phyloP scores from a whole-genome alignment of 1,140 invertebrate genomes.

The Hyles vespertilio region DNA sequence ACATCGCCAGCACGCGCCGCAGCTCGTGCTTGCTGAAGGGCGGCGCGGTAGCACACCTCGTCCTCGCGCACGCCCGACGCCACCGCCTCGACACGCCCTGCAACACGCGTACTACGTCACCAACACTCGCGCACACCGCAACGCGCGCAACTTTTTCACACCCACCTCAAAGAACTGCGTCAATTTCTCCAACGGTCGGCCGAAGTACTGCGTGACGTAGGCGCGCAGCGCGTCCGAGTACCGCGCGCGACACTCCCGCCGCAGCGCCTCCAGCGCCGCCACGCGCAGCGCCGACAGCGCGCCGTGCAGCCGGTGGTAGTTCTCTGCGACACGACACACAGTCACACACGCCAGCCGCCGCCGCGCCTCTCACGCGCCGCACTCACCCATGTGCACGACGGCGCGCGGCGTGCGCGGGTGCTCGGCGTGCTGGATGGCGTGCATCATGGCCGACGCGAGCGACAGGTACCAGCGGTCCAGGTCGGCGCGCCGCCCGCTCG shows the following conservation, averaged over 20 bases:
- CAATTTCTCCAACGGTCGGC: slow-evolving; percentile 94
- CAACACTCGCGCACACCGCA: slow-evolving; percentile 51
- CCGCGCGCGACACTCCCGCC: slow-evolving; percentile 93
- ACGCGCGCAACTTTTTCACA: slow-evolving; percentile 1
- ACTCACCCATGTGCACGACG: slow-evolving; percentile 88
- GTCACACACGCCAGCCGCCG: no score
- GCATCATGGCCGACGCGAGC: slow-evolving; percentile 91
- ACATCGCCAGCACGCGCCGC: slow-evolving; percentile 95
- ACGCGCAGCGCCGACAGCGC: slow-evolving; percentile 94
- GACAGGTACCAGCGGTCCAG: slow-evolving; percentile 96
- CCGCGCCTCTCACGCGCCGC: no score
- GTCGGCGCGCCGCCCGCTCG: slow-evolving; percentile 93
- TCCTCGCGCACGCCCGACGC: slow-evolving; percentile 96
- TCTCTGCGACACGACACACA: slow-evolving; percentile 75
- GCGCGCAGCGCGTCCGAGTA: slow-evolving; percentile 93
- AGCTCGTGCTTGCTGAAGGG: slow-evolving; percentile 98
- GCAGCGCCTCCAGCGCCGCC: slow-evolving; percentile 88
- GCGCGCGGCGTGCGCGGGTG: slow-evolving; percentile 96
- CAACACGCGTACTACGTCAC: slow-evolving; percentile 48
- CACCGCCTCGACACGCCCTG: slow-evolving; percentile 90
- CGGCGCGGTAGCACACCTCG: slow-evolving; percentile 98
- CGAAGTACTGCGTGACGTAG: slow-evolving; percentile 97
- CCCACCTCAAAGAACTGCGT: slow-evolving; percentile 89
- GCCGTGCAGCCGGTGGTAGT: slow-evolving; percentile 96
- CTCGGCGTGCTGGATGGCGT: slow-evolving; percentile 87